These are phyloP conservation scores for Mythimna vitellina DNA, from an alignment of 2,888 invertebrate genomes.

Conservation along the genomic window DNA sequence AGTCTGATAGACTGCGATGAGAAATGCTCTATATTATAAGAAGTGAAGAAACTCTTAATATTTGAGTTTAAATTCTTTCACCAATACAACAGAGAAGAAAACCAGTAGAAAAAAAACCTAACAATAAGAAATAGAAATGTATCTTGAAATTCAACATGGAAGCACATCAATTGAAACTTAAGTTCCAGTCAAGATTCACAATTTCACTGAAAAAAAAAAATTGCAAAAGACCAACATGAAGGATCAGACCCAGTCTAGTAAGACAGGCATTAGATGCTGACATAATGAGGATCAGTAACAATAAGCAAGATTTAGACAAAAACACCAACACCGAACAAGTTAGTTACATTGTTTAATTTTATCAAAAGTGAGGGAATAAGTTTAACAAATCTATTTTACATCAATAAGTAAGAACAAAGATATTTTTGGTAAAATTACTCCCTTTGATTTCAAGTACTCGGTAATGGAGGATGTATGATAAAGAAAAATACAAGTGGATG, in stretches of 20 bases:
- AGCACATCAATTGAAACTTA: neutral
- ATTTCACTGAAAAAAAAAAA: neutral
- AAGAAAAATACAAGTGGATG: neutral
- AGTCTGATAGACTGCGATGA: too few species aligned
- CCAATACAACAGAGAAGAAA: neutral
- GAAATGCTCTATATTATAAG: too few species aligned
- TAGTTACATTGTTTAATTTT: neutral
- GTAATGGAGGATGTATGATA: neutral
- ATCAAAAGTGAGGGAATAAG: slow-evolving; percentile 3
- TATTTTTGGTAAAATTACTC: slow-evolving; percentile 31
- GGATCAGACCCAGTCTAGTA: neutral
- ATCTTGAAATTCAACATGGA: neutral
- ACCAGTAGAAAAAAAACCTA: neutral
- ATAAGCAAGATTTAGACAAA: slow-evolving; percentile 29
- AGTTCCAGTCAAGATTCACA: slow-evolving; percentile 13
- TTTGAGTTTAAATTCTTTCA: slow-evolving; percentile 9
- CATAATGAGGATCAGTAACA: neutral
- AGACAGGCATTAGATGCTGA: slow-evolving; percentile 6
- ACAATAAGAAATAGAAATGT: neutral
- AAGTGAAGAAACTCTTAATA: neutral
- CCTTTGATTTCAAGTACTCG: neutral
- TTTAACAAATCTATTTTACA: slow-evolving; percentile 13
- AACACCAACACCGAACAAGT: slow-evolving; percentile 38
- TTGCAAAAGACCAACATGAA: neutral
- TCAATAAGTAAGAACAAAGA: neutral